Conservation (phyloP, 2,113 vertebrate species). For the Tragelaphus strepsiceros region DNA sequence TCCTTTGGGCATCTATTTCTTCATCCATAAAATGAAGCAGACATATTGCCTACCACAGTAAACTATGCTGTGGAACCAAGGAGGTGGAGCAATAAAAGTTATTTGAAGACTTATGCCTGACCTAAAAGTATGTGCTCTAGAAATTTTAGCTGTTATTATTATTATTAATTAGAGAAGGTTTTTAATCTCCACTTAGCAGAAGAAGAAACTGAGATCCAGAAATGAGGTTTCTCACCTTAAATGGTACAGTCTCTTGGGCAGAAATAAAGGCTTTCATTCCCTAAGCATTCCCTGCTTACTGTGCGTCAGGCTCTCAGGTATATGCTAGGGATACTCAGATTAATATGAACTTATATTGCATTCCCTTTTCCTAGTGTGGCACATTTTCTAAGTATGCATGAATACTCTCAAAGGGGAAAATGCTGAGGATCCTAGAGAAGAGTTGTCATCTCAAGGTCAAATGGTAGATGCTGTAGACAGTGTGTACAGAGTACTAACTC, state of each 20-base stretch:
- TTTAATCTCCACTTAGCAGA: neutral
- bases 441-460: conserved; percentile 29
- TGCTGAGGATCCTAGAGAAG: neutral
- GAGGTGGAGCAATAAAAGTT: neutral
- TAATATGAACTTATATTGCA: neutral
- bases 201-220: neutral
- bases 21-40: neutral
- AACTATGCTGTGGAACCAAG: neutral
- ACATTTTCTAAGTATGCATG: neutral
- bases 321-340: neutral
- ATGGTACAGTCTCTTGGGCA: neutral
- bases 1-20: neutral
- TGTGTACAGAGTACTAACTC: neutral
- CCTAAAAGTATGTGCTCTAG: neutral
- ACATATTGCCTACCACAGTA: neutral
- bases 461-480: neutral
- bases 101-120: neutral
- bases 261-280: neutral
- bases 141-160: neutral
- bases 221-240: neutral
- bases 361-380: neutral
- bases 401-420: neutral
- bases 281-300: neutral
- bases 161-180: neutral
- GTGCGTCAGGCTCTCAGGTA: neutral